phyloP scores from a whole-genome alignment of 2,113 vertebrate genomes.

The Petroica traversi region DNA sequence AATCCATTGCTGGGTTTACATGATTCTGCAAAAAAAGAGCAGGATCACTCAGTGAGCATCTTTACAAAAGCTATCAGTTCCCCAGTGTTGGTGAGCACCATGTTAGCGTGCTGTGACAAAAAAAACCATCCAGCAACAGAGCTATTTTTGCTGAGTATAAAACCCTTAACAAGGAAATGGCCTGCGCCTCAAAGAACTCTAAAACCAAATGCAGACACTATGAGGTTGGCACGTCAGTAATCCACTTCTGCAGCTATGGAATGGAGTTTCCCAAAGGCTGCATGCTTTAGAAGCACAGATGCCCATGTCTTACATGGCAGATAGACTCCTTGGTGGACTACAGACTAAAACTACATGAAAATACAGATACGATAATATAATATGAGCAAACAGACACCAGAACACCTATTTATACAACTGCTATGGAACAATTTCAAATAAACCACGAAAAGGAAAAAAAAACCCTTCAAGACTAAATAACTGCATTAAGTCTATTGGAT shows the following conservation, averaged over 20 bases:
- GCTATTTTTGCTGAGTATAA: too few relatives aligned
- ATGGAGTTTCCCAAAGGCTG: not conserved
- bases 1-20: conserved; percentile 98
- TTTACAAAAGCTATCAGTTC: not conserved
- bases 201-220: not conserved
- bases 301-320: not conserved
- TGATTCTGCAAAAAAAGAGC: conserved; percentile 83
- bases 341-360: not conserved
- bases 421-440: not conserved
- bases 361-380: not conserved
- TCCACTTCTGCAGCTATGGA: not conserved
- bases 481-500: not conserved
- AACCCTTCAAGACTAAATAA: not conserved
- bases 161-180: not conserved
- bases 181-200: not conserved
- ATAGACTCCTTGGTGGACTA: not conserved
- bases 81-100: accelerated
- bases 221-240: not conserved
- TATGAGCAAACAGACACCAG: not conserved
- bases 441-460: not conserved
- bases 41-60: not conserved
- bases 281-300: not conserved
- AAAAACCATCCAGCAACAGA: too few relatives aligned
- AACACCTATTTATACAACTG: not conserved
- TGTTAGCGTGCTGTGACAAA: not conserved